phyloP scores from a whole-genome alignment of 2,797 vertebrate species.

The Coccyzus lansbergi region DNA sequence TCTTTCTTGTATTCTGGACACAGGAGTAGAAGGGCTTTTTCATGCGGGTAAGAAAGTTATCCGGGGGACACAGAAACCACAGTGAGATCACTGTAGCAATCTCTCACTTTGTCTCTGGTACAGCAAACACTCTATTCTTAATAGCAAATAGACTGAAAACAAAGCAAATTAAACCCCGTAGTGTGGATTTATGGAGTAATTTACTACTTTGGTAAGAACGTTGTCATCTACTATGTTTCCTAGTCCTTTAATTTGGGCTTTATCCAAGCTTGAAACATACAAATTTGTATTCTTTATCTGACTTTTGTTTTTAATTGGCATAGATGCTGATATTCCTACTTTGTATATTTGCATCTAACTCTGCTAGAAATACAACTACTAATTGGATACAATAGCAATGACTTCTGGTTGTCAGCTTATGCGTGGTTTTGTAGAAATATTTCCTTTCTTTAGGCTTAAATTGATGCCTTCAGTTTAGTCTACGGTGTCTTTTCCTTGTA shows the following conservation, averaged over 20 bases:
- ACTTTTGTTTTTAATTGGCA: not conserved
- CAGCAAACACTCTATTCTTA: not conserved
- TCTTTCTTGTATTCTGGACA: constrained; percentile 11
- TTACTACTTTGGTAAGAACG: not conserved
- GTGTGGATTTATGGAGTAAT: not conserved
- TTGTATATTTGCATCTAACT: not conserved
- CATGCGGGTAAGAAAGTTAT: constrained; percentile 27
- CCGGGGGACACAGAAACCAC: constrained; percentile 34
- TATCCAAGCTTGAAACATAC: not conserved
- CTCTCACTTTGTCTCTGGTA: not conserved
- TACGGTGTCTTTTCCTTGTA: not conserved
- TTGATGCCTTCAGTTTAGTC: not conserved
- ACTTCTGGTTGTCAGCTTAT: not conserved
- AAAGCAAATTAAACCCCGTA: not conserved
- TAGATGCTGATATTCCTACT: not conserved
- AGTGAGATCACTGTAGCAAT: not conserved
- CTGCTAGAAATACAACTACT: not conserved
- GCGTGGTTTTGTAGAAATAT: not conserved
- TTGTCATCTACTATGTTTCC: not conserved
- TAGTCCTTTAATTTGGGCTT: not conserved
- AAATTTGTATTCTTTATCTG: not conserved
- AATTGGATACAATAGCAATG: not conserved
- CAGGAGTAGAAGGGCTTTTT: not conserved
- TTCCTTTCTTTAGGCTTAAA: not conserved
- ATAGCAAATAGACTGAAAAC: constrained; percentile 20